Base-by-base conservation (phyloP, 2,888 invertebrate genomes). In the Stomorhina lunata region DNA sequence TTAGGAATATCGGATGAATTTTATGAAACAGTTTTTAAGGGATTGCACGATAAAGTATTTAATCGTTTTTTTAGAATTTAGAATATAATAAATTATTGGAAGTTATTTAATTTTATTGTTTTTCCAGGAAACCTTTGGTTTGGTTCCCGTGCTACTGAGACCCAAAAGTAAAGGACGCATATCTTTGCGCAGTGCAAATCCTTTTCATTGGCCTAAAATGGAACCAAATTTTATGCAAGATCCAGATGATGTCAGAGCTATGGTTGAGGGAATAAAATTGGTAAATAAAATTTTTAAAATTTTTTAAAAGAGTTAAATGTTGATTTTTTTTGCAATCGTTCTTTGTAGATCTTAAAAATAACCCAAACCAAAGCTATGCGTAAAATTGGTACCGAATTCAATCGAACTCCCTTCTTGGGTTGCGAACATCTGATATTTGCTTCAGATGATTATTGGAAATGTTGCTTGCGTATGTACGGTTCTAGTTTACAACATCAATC, bases 211-310 rank as follows among this genome's bases (percentile, higher is more conserved):
- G 90, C 98, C 98, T 0, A 91, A 93, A 69, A 94, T 98, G 87
- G 93, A 96, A 61, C 94, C 96, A 0, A 97, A 98, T 91, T 98
- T 97, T 90, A 95, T 97, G 88, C 92, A 94, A 69, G 91, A 95
- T 86, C 93, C 93, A 3, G 93, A 94, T 29, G 98, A 98, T 89
- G 87, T 96, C n/a, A 90, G 92, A 20, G 93, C 94, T 4, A 92
- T 97, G 91, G 93, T 95, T 10, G 95, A 95, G 88, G 96, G 96
- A 45, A 93, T 95, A 37, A 93, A 94, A 88, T 92, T 94, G 92
- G 96, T 95, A 89, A 91, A 90, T 85, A 40, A 34, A 32, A 48
- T 17, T 17, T 2, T 2, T 25, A 9, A 2, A 10, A 22, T 10
- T 32, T 9, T 0, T 20, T 3, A 12, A 2, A 1, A 57, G 0